These are phyloP conservation scores for Gastrophryne carolinensis DNA, from an alignment of 2,797 vertebrate genomes.

Conservation along the genomic window DNA sequence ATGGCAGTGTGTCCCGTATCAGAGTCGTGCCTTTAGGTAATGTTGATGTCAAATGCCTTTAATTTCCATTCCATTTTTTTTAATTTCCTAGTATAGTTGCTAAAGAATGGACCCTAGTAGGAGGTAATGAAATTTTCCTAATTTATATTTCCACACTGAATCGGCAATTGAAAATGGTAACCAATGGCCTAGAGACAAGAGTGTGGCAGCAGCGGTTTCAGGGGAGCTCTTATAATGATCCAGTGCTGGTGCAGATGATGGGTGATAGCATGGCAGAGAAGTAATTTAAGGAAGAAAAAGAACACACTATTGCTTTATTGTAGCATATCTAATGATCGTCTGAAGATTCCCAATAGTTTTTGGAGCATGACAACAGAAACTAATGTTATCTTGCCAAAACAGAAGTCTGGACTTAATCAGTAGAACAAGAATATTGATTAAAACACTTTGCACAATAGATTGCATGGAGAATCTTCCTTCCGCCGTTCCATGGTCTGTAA, in stretches of 20 bases:
- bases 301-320: conserved; percentile 74
- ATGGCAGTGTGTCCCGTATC: neutral
- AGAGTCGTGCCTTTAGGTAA: conserved; percentile 49
- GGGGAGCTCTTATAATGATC: conserved; percentile 72
- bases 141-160: conserved; percentile 79
- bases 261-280: conserved; percentile 76
- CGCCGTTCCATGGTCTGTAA: conserved; percentile 68
- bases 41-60: conserved; percentile 63
- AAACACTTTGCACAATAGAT: conserved; percentile 78
- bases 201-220: conserved; percentile 67
- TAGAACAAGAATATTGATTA: conserved; percentile 88
- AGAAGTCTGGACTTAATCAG: conserved; percentile 84
- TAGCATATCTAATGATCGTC: conserved; percentile 88
- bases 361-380: conserved; percentile 82
- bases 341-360: conserved; percentile 79
- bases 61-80: conserved; percentile 70
- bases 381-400: conserved; percentile 86
- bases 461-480: conserved; percentile 74
- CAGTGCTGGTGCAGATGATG: conserved; percentile 67
- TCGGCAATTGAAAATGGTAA: conserved; percentile 74
- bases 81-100: conserved; percentile 76
- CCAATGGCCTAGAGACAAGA: conserved; percentile 71
- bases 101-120: conserved; percentile 79
- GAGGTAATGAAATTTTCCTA: conserved; percentile 84
- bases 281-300: conserved; percentile 75